These are phyloP conservation scores for Trachemys scripta DNA, from an alignment of 2,113 vertebrate genomes.

Conservation along the genomic window DNA sequence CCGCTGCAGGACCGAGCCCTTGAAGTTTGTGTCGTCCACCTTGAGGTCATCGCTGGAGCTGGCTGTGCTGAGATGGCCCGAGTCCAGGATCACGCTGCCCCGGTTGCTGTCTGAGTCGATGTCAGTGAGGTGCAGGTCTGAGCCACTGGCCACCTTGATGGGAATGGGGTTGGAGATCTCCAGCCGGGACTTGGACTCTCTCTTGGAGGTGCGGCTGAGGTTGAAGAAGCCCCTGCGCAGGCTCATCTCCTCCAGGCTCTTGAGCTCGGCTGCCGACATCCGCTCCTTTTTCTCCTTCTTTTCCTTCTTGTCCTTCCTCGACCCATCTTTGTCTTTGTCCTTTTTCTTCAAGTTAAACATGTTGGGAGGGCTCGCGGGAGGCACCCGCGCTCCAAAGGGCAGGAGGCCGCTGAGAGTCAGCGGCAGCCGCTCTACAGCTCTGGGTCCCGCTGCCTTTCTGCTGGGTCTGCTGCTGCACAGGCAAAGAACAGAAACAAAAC, in stretches of 20 bases:
- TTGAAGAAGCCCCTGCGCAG: conserved; percentile 94
- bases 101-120: conserved; percentile 86
- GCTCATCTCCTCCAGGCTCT: conserved; percentile 96
- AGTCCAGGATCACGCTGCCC: conserved; percentile 83
- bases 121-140: conserved; percentile 87
- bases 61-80: conserved; percentile 81
- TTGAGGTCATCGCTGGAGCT: conserved; percentile 88
- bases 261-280: conserved; percentile 94
- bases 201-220: conserved; percentile 90
- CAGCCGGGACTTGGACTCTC: conserved; percentile 87
- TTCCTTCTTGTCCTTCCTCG: conserved; percentile 91
- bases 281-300: conserved; percentile 96
- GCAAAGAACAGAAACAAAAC: conserved; percentile 1
- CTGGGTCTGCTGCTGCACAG: conserved; percentile 20
- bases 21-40: conserved; percentile 82
- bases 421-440: not conserved
- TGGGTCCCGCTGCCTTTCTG: conserved; percentile 28
- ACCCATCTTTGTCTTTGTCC: conserved; percentile 86
- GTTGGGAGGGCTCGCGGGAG: conserved; percentile 19
- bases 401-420: not conserved
- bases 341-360: conserved; percentile 96
- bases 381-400: not conserved
- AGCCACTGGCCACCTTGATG: conserved; percentile 91
- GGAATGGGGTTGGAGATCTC: conserved; percentile 97
- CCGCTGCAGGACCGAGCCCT: conserved; percentile 89